Conservation (phyloP, 1,140 invertebrate species). For the Dermatophagoides farinae region DNA sequence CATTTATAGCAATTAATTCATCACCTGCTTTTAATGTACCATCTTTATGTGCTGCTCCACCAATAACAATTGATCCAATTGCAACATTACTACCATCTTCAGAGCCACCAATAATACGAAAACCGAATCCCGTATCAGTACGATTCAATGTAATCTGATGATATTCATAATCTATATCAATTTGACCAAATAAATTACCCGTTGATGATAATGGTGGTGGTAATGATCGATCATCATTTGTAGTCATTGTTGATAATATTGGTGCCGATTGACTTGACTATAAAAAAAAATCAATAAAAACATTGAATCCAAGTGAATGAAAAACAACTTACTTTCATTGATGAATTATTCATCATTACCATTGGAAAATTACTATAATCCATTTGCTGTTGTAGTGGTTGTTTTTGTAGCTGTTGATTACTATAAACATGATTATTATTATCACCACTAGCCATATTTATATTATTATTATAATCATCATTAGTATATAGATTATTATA, state of each 20-base stretch:
- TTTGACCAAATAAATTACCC: no score
- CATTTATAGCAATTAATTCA: conserved; percentile 69
- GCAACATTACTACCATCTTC: conserved; percentile 82
- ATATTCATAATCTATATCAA: conserved; percentile 16
- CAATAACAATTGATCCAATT: conserved; percentile 39
- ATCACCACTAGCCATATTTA: background rate
- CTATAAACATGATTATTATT: no score
- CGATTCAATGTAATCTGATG: conserved; percentile 45
- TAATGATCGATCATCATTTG: background rate
- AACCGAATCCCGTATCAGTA: conserved; percentile 66
- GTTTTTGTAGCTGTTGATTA: no score
- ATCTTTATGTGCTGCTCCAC: conserved; percentile 71
- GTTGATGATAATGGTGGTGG: background rate
- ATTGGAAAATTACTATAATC: background rate
- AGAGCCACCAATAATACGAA: conserved; percentile 92
- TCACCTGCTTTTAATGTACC: conserved; percentile 64
- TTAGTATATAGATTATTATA: no score
- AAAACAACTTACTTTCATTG: background rate
- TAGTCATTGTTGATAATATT: background rate
- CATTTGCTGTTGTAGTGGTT: background rate
- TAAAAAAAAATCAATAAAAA: background rate
- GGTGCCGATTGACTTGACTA: background rate
- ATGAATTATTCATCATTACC: background rate
- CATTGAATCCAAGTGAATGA: no score
- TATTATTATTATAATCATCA: no score